phyloP scores from a whole-genome alignment of 2,888 invertebrate genomes.

The Dorcus parallelipipedus region DNA sequence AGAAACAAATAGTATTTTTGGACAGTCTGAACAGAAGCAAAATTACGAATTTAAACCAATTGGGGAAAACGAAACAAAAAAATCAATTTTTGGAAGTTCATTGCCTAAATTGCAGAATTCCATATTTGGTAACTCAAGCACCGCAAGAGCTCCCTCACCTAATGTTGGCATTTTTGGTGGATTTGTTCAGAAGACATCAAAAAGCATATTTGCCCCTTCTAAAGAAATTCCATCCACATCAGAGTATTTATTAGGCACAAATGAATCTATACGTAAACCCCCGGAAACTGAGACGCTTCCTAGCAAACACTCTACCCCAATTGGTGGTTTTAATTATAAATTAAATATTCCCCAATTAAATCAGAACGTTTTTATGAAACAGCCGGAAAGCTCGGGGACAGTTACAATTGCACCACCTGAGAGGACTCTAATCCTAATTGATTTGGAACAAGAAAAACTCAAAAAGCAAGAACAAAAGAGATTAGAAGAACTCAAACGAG shows the following conservation, averaged over 20 bases:
- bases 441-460: constrained; percentile 1
- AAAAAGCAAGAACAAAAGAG: constrained; percentile 26
- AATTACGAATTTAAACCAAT: too few species aligned
- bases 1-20: neutral
- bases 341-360: neutral
- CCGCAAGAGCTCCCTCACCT: too few species aligned
- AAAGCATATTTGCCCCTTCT: neutral
- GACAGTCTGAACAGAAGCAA: neutral
- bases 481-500: constrained; percentile 7
- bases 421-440: too few species aligned
- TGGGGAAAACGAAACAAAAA: too few species aligned
- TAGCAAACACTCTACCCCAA: neutral
- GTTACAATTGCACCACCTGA: too few species aligned
- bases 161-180: neutral
- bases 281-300: neutral
- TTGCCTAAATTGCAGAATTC: too few species aligned
- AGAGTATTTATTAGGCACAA: neutral
- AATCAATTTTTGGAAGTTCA: too few species aligned
- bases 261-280: neutral
- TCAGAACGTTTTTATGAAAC: neutral
- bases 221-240: neutral
- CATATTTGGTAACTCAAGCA: too few species aligned
- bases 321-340: constrained; percentile 6
- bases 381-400: constrained; percentile 22
- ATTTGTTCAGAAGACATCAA: neutral